Conservation (phyloP, 2,113 vertebrate species). For the Columba janthina region DNA sequence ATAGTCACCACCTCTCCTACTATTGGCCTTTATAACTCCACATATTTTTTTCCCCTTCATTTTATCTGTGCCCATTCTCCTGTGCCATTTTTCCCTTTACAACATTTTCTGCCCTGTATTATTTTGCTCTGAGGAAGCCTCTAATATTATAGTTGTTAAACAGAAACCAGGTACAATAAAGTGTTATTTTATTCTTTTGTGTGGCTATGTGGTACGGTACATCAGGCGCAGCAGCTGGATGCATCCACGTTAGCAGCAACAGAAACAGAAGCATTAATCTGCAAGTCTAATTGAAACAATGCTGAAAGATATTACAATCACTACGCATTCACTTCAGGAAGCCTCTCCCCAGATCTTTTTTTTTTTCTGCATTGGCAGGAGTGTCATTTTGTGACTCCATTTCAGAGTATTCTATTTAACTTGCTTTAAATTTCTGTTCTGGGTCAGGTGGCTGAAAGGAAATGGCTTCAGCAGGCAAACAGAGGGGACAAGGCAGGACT, state of each 20-base stretch:
- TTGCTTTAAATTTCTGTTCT: neutral
- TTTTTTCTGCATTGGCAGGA: neutral
- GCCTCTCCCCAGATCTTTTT: neutral
- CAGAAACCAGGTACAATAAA: slow-evolving; percentile 40
- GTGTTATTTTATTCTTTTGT: slow-evolving; percentile 15
- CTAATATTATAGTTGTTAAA: neutral
- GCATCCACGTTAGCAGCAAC: neutral
- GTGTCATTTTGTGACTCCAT: neutral
- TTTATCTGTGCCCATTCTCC: neutral
- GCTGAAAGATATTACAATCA: neutral
- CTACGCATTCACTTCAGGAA: slow-evolving; percentile 17
- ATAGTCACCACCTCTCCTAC: neutral
- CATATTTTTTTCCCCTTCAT: neutral
- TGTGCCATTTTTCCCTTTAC: neutral
- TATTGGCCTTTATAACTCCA: neutral
- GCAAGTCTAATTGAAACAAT: neutral
- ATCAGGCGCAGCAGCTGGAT: fast-evolving
- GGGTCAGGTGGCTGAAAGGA: neutral
- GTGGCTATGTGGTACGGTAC: neutral
- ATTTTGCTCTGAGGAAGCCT: neutral
- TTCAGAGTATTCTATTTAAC: neutral
- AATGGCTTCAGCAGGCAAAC: neutral
- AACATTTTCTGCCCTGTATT: neutral
- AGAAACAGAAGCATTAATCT: neutral
- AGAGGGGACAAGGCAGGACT: neutral